Conservation (phyloP, 2,113 vertebrate species). For the Salvator merianae region DNA sequence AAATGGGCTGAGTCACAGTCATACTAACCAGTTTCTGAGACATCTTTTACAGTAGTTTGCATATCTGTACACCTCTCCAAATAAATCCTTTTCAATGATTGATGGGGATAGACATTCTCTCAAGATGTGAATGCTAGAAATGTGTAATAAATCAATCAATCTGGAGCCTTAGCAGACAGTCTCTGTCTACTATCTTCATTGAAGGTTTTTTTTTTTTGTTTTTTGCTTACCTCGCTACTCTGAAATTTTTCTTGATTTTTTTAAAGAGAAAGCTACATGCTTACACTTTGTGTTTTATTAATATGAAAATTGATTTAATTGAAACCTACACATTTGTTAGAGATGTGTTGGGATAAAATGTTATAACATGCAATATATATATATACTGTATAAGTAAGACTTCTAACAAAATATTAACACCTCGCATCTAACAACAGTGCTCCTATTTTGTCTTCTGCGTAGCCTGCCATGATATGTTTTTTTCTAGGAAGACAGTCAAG, state of each 20-base stretch:
- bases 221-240: slow-evolving; percentile 1
- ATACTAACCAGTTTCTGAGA: slow-evolving; percentile 17
- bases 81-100: slow-evolving; percentile 40
- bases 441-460: not conserved
- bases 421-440: not conserved
- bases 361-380: not conserved
- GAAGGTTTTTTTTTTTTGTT: not conserved
- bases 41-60: not conserved
- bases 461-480: not conserved
- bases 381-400: not conserved
- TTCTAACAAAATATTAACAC: not conserved
- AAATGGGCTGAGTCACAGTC: slow-evolving; percentile 4
- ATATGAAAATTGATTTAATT: not conserved
- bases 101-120: slow-evolving; percentile 32
- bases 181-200: fast-evolving
- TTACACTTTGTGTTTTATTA: not conserved
- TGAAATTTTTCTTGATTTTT: slow-evolving; percentile 1
- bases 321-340: not conserved
- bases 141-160: slow-evolving; percentile 40
- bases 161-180: not conserved
- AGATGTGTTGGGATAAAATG: not conserved
- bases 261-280: not conserved
- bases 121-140: slow-evolving; percentile 32
- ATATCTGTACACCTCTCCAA: not conserved
- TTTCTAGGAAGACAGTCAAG: not conserved